These are phyloP conservation scores for Sylvietta virens DNA, from an alignment of 2,113 vertebrate species.

Conservation along the genomic window DNA sequence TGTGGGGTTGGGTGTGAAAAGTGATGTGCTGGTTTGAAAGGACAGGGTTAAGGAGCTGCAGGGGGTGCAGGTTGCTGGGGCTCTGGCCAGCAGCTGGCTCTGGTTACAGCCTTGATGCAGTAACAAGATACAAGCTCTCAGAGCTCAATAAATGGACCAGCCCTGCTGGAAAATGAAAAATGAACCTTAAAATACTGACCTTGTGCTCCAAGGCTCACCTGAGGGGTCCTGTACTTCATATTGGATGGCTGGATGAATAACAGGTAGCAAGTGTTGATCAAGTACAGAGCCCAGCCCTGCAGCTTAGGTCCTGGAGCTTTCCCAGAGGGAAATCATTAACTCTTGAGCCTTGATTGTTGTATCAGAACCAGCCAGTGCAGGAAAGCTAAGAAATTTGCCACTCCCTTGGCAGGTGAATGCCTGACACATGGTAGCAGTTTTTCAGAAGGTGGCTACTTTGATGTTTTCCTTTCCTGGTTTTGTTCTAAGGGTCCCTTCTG, in stretches of 20 bases:
- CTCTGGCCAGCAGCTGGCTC: neutral
- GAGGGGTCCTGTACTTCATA: neutral
- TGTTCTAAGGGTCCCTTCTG: neutral
- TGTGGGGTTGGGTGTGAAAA: neutral
- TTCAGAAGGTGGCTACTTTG: neutral
- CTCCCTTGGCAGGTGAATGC: conserved; percentile 2
- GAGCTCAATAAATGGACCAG: neutral
- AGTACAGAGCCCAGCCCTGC: conserved; percentile 43
- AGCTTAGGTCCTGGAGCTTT: conserved; percentile 14
- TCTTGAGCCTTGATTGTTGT: conserved; percentile 2
- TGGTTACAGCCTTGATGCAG: neutral
- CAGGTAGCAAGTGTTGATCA: neutral
- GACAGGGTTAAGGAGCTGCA: neutral
- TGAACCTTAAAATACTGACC: neutral
- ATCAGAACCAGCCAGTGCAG: neutral
- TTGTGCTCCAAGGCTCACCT: neutral
- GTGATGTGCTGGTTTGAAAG: neutral
- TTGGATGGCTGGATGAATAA: neutral
- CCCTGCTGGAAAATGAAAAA: neutral
- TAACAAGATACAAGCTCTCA: neutral
- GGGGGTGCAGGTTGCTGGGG: neutral
- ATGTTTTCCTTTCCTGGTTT: neutral
- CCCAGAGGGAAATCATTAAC: conserved; percentile 44
- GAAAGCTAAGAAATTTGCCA: neutral
- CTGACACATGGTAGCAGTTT: neutral